phyloP scores from a whole-genome alignment of 2,797 vertebrate genomes.

The Gymnocypris eckloni region DNA sequence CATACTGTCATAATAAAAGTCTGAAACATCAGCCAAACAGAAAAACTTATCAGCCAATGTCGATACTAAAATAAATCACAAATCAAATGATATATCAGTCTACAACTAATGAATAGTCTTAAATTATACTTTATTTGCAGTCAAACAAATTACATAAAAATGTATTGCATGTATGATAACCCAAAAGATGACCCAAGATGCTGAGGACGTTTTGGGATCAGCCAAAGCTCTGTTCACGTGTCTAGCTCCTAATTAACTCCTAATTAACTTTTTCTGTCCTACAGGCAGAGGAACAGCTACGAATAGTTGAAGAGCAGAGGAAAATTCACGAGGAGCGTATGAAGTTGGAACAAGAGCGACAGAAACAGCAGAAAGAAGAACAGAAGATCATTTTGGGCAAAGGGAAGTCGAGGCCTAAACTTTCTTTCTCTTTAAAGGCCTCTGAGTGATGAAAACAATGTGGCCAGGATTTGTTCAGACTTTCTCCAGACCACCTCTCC shows the following conservation, averaged over 20 bases:
- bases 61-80: not conserved
- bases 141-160: too few relatives aligned
- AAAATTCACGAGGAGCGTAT: conserved; percentile 99
- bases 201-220: not conserved
- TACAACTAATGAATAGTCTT: not conserved
- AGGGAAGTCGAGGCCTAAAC: conserved; percentile 97
- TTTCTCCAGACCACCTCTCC: conserved; percentile 28
- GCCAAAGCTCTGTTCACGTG: not conserved
- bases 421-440: conserved; percentile 96
- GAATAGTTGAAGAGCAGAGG: conserved; percentile 99
- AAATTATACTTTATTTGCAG: not conserved
- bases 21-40: not conserved
- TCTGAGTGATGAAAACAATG: conserved; percentile 82
- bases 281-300: conserved; percentile 97
- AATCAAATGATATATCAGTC: not conserved
- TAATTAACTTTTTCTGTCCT: not conserved
- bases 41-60: not conserved
- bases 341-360: conserved; percentile 99
- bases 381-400: conserved; percentile 99
- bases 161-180: not conserved
- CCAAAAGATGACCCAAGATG: not conserved
- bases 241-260: not conserved
- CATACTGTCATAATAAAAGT: not conserved
- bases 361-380: conserved; percentile 98
- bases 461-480: conserved; percentile 58